Percentiles rank a stretch among this genome's conserved stretches.
phyloP scores from a whole-genome alignment of 2,113 vertebrate genomes.

The Limnothrissa miodon region DNA sequence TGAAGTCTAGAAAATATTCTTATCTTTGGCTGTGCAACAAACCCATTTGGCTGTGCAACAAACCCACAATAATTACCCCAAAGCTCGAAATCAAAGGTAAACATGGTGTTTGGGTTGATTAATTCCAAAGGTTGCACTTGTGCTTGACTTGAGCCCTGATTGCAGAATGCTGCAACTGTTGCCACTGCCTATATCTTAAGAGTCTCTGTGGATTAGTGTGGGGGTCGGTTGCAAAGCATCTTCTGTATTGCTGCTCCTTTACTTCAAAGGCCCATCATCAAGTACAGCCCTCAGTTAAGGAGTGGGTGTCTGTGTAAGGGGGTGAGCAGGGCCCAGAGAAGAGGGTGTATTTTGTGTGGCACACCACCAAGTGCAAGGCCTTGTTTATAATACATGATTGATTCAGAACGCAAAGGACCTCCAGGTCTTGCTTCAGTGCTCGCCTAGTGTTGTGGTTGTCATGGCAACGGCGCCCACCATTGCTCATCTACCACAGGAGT shows the following conservation, averaged over 20 bases:
- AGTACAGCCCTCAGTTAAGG: neutral
- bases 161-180: neutral
- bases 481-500: neutral
- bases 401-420: neutral
- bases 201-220: neutral
- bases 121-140: constrained; percentile 1
- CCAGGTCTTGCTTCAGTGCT: neutral
- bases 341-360: neutral
- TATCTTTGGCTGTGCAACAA: neutral
- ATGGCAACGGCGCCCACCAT: neutral
- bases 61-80: neutral
- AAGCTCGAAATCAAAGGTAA: neutral
- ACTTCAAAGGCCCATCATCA: neutral
- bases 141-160: neutral
- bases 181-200: neutral
- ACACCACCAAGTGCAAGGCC: neutral
- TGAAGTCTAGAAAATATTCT: neutral
- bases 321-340: neutral
- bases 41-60: neutral
- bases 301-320: neutral
- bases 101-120: neutral
- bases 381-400: neutral
- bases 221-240: neutral
- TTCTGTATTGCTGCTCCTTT: neutral
- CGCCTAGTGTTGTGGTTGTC: neutral